Conservation (phyloP, 2,113 vertebrate genomes). For the Vombatus ursinus region DNA sequence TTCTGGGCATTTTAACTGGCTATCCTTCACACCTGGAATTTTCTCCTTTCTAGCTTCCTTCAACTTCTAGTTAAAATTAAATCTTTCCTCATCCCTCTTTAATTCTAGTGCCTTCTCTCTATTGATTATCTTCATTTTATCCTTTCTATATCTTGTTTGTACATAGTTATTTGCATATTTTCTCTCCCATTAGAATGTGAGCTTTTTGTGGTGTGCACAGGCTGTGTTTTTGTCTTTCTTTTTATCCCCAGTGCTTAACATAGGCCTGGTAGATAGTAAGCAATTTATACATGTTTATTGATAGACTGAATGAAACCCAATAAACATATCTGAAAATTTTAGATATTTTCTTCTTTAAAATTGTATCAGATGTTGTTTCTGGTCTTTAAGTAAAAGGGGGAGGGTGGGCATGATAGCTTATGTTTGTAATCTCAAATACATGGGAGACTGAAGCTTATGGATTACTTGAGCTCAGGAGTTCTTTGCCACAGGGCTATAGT, state of each 20-base stretch:
- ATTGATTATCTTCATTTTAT: not conserved
- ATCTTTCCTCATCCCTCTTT: not conserved
- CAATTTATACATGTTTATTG: not conserved
- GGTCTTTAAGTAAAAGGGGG: constrained; percentile 15
- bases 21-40: not conserved
- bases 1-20: not conserved
- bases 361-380: not conserved
- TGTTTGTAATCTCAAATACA: not conserved
- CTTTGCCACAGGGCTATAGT: not conserved
- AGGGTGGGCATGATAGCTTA: not conserved
- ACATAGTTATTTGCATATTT: not conserved
- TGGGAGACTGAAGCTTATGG: not conserved
- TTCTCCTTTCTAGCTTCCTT: not conserved
- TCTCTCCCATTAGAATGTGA: not conserved
- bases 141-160: not conserved
- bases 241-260: not conserved
- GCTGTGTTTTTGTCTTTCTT: not conserved
- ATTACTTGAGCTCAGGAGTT: not conserved
- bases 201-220: not conserved
- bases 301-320: not conserved
- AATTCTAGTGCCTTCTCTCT: not conserved
- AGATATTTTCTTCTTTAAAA: constrained; percentile 6
- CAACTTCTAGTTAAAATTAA: not conserved
- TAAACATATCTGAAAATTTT: constrained; percentile 11
- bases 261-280: not conserved